These are phyloP conservation scores for Dicaeum eximium DNA, from an alignment of 2,113 vertebrate species.

Conservation along the genomic window DNA sequence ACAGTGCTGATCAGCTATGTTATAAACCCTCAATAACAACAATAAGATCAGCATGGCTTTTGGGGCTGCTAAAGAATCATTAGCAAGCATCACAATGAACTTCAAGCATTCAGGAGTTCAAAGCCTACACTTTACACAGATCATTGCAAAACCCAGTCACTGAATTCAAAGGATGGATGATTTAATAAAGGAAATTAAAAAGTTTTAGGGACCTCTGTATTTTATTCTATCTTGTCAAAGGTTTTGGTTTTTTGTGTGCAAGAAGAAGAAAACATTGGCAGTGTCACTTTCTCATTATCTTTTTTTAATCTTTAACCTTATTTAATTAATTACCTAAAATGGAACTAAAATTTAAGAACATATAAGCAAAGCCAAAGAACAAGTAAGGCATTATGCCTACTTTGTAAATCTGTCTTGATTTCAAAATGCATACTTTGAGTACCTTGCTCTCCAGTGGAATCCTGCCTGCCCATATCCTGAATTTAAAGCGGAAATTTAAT, in stretches of 20 bases:
- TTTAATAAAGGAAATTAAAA: neutral
- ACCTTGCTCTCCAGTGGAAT: neutral
- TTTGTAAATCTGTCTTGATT: neutral
- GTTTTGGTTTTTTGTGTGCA: neutral
- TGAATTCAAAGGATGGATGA: neutral
- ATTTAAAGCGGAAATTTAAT: neutral
- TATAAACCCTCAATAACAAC: neutral
- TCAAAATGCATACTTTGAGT: neutral
- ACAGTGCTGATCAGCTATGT: neutral
- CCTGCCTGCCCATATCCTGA: neutral
- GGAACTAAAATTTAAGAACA: neutral
- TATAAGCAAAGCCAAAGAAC: neutral
- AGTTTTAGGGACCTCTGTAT: neutral
- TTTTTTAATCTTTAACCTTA: neutral
- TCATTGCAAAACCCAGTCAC: accelerated
- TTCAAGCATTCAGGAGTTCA: neutral
- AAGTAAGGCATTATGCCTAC: neutral
- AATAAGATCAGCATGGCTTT: neutral
- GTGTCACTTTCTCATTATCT: neutral
- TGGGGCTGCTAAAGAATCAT: neutral
- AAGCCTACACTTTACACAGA: neutral
- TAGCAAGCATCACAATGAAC: neutral
- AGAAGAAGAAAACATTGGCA: neutral
- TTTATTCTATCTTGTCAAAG: neutral
- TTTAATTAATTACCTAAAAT: neutral